A percentile compares a stretch with the other conserved stretches of the same genome.
phyloP scores from a whole-genome alignment of 2,113 vertebrate genomes.

The Syrmaticus mikado region DNA sequence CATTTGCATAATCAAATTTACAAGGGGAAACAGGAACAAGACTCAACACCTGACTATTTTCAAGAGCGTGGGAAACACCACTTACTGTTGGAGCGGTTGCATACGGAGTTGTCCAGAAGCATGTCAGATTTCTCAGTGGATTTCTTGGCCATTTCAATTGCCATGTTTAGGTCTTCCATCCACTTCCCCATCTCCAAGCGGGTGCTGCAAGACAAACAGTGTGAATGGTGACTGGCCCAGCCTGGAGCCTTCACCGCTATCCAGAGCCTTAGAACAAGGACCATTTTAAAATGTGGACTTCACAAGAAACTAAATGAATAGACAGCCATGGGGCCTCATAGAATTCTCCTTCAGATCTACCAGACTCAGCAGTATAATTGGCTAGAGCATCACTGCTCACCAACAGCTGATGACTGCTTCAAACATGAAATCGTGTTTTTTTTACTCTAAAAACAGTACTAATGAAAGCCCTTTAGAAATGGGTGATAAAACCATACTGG shows the following conservation, averaged over 20 bases:
- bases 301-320: neutral
- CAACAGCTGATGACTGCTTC: too few relatives aligned
- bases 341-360: neutral
- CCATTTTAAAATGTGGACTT: neutral
- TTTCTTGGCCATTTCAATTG: slow-evolving; percentile 90
- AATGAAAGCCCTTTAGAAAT: too few relatives aligned
- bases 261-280: neutral
- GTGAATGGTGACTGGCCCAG: neutral
- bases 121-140: slow-evolving; percentile 77
- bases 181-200: slow-evolving; percentile 94
- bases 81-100: slow-evolving; percentile 85
- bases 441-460: neutral
- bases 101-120: slow-evolving; percentile 75
- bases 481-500: too few relatives aligned
- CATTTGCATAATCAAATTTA: neutral
- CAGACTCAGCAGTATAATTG: too few relatives aligned
- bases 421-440: neutral
- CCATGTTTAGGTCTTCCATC: slow-evolving; percentile 90
- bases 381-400: too few relatives aligned
- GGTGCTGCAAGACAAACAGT: slow-evolving; percentile 77
- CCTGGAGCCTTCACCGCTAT: neutral
- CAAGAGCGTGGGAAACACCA: neutral
- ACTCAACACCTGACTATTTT: neutral
- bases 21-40: neutral
- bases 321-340: neutral